Evolutionary conservation across 2,888 invertebrate species (phyloP).

Genomic region (Ptychoptera albimana): DNA sequence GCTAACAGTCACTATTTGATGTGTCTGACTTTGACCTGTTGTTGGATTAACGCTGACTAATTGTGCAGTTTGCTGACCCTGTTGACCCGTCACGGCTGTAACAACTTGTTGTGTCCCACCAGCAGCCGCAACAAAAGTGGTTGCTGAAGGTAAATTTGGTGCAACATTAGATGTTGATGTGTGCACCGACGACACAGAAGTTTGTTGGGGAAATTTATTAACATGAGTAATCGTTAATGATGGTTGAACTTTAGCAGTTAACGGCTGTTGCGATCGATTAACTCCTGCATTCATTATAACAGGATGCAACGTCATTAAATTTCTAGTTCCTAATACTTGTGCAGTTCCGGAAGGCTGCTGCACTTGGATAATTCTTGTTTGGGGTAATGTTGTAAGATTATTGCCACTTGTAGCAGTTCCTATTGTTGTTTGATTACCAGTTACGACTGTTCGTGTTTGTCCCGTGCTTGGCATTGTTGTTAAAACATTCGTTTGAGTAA

Average conservation of each 20-base stretch:
- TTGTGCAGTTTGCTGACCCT: conserved; percentile 15
- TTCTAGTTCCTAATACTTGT: conserved; percentile 25
- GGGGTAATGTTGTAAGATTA: conserved; percentile 17
- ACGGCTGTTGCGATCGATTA: conserved; percentile 26
- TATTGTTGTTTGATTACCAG: conserved; percentile 7
- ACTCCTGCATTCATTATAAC: conserved; percentile 25
- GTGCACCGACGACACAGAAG: neutral
- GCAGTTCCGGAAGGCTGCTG: conserved; percentile 22
- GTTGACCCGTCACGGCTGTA: conserved; percentile 1
- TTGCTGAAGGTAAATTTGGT: conserved; percentile 3
- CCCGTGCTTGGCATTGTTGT: conserved; percentile 12
- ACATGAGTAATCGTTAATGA: conserved; percentile 26
- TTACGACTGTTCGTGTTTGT: neutral
- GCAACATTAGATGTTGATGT: conserved; percentile 1
- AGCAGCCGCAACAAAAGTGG: neutral
- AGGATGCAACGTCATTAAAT: conserved; percentile 27
- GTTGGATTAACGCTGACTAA: conserved; percentile 20
- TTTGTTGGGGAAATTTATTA: neutral
- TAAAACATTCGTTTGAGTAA: conserved; percentile 17
- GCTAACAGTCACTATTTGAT: conserved; percentile 13
- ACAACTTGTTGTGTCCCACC: neutral
- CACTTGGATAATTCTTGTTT: conserved; percentile 28
- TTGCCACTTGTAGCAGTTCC: conserved; percentile 17
- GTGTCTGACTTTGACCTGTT: conserved; percentile 12
- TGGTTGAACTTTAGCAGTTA: conserved; percentile 28